These are phyloP conservation scores for Copsychus sechellarum DNA, from an alignment of 2,113 vertebrate species.

Conservation along the genomic window DNA sequence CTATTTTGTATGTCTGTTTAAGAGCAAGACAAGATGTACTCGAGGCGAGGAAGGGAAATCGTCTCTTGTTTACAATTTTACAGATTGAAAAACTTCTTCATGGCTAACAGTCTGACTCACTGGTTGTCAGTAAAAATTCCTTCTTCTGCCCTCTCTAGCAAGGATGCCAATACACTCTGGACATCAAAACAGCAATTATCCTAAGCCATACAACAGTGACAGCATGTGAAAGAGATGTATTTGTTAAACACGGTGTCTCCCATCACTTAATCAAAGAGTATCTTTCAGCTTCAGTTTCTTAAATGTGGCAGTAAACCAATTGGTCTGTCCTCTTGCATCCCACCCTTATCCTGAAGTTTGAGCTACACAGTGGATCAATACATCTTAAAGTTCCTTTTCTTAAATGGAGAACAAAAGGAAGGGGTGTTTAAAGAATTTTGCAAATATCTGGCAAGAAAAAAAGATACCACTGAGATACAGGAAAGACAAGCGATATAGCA, in stretches of 20 bases:
- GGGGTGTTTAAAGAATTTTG: neutral
- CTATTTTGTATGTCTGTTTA: slow-evolving; percentile 9
- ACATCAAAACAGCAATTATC: slow-evolving; percentile 20
- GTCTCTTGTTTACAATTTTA: neutral
- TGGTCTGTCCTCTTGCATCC: neutral
- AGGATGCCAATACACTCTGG: neutral
- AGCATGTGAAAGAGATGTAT: neutral
- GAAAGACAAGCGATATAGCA: neutral
- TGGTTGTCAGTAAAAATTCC: neutral
- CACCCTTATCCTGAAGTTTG: neutral
- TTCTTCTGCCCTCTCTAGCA: neutral
- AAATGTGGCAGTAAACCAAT: neutral
- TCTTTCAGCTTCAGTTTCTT: neutral
- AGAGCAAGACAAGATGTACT: slow-evolving; percentile 39
- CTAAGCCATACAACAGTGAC: neutral
- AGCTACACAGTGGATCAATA: neutral
- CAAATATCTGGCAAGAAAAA: neutral
- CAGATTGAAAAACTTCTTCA: slow-evolving; percentile 18
- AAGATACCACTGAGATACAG: neutral
- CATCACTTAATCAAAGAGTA: neutral
- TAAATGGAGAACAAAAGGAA: neutral
- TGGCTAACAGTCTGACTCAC: neutral
- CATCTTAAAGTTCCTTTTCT: neutral
- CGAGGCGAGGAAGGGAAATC: neutral
- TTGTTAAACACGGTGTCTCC: neutral